Conservation (phyloP, 2,113 vertebrate species). For the Balaeniceps rex region DNA sequence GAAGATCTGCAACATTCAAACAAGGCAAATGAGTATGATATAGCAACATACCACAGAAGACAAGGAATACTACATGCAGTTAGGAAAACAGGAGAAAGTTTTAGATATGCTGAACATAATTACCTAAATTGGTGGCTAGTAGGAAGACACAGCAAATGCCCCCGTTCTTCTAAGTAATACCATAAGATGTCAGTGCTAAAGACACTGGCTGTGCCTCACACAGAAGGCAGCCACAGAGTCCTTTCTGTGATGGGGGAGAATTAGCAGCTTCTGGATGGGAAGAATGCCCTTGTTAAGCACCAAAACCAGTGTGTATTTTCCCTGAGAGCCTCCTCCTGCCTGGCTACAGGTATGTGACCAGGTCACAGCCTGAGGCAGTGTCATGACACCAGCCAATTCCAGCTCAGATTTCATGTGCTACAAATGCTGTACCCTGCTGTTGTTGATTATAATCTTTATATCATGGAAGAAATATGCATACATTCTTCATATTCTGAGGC, state of each 20-base stretch:
- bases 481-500: constrained; percentile 47
- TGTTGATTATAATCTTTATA: constrained; percentile 13
- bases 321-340: not conserved
- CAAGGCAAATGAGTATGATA: not conserved
- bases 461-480: constrained; percentile 34
- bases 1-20: not conserved
- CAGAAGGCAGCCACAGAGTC: not conserved
- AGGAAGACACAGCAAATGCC: not conserved
- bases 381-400: not conserved
- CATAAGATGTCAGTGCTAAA: not conserved
- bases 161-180: not conserved
- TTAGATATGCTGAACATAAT: not conserved
- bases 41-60: not conserved
- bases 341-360: not conserved
- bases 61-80: not conserved
- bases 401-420: not conserved
- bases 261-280: not conserved
- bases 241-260: not conserved
- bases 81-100: not conserved
- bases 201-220: not conserved
- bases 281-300: not conserved
- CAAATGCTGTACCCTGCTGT: not conserved
- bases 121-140: not conserved
- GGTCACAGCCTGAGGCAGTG: not conserved
- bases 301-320: not conserved